Evolutionary conservation across 2,113 vertebrate genomes (phyloP).

Genomic region (Odocoileus hemionus): DNA sequence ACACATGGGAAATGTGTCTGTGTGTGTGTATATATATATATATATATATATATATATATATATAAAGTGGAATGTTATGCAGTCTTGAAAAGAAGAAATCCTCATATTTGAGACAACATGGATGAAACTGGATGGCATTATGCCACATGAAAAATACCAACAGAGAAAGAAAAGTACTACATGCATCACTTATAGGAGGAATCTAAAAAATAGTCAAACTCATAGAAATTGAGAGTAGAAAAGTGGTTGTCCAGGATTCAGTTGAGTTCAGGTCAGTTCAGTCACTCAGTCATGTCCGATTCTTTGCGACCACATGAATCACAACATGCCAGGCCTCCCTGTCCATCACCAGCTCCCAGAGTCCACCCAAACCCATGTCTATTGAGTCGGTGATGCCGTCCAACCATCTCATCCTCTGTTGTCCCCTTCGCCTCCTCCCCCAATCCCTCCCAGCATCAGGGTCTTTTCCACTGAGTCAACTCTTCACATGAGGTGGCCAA

Average conservation of each 20-base stretch:
- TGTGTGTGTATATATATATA: too few species aligned
- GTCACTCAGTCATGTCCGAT: neutral
- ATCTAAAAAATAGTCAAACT: neutral
- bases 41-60: too few species aligned
- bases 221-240: neutral
- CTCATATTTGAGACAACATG: neutral
- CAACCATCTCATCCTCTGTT: neutral
- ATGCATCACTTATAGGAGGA: neutral
- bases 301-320: neutral
- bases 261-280: neutral
- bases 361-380: neutral
- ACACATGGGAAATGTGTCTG: neutral
- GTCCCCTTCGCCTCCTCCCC: too few species aligned
- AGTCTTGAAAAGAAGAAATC: neutral
- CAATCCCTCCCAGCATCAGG: too few species aligned
- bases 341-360: neutral
- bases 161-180: neutral
- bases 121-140: neutral
- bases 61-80: neutral
- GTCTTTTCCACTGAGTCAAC: too few species aligned
- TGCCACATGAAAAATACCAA: neutral
- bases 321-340: accelerated
- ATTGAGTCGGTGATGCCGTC: neutral
- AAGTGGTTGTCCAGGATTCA: neutral
- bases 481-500: too few species aligned